phyloP scores from a whole-genome alignment of 2,113 vertebrate species.

The Castor canadensis region DNA sequence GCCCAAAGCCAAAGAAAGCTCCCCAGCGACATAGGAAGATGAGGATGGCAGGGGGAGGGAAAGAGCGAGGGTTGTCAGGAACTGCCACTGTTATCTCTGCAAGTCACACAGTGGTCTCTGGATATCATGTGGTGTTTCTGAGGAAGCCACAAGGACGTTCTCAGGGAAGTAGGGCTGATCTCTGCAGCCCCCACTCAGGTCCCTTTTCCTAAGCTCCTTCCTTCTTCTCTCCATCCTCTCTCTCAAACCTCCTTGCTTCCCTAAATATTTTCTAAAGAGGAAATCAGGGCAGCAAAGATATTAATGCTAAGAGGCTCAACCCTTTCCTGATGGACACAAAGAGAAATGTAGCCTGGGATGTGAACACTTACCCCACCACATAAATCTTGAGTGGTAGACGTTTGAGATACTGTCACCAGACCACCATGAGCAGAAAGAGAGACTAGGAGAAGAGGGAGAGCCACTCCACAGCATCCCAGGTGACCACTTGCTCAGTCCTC shows the following conservation, averaged over 20 bases:
- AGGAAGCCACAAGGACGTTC: constrained; percentile 59
- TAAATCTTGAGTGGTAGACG: neutral
- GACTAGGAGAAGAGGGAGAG: no score
- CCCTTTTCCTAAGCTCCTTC: neutral
- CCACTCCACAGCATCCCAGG: neutral
- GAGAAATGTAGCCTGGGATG: neutral
- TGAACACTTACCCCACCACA: neutral
- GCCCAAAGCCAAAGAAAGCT: neutral
- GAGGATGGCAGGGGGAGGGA: neutral
- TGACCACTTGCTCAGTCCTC: neutral
- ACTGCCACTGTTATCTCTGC: constrained; percentile 15
- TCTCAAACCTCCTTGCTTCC: neutral
- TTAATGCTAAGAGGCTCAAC: neutral
- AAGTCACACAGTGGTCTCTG: neutral
- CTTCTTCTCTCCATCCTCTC: neutral
- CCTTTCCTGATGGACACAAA: neutral
- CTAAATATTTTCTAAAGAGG: constrained; percentile 54
- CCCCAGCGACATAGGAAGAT: neutral
- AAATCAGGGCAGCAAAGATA: constrained; percentile 61
- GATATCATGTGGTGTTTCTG: neutral
- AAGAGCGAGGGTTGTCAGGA: neutral
- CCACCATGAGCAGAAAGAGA: no score
- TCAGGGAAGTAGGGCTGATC: neutral
- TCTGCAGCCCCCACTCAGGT: neutral
- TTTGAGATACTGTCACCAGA: neutral